phyloP scores from a whole-genome alignment of 2,113 vertebrate genomes.

The Leptobrachium ailaonicum region DNA sequence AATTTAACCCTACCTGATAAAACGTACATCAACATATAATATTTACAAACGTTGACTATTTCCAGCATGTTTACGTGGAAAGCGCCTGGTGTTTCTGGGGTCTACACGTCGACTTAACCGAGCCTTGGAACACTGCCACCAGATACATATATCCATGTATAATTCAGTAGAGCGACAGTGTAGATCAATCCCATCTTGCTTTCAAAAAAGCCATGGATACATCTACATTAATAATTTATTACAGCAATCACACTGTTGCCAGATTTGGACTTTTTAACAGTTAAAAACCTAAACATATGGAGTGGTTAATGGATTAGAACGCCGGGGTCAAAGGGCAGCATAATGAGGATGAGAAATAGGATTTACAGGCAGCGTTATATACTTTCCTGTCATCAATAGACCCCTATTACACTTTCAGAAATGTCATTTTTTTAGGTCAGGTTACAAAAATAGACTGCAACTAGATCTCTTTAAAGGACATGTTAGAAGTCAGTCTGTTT shows the following conservation, averaged over 20 bases:
- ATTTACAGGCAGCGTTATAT: conserved; percentile 1
- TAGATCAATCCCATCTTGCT: conserved; percentile 29
- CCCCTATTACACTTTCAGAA: conserved; percentile 1
- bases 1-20: neutral
- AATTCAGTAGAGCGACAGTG: conserved; percentile 29
- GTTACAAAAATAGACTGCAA: neutral
- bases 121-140: conserved; percentile 20
- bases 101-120: conserved; percentile 20
- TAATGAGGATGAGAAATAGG: conserved; percentile 26
- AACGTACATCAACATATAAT: no score
- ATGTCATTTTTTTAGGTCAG: conserved; percentile 16
- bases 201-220: conserved; percentile 29
- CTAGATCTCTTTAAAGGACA: no score
- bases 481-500: no score
- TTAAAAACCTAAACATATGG: conserved; percentile 37
- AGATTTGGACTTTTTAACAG: conserved; percentile 24
- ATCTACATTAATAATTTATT: conserved; percentile 37
- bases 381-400: conserved; percentile 4
- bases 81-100: neutral
- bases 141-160: conserved; percentile 39
- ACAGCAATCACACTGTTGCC: conserved; percentile 11
- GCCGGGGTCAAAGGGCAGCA: conserved; percentile 24
- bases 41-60: neutral
- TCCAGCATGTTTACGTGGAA: neutral
- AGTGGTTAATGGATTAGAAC: conserved; percentile 31